Percentiles rank a stretch among this genome's conserved stretches.
Evolutionary conservation across 2,888 invertebrate genomes (phyloP).

Genomic region (Drosophila yooni): DNA sequence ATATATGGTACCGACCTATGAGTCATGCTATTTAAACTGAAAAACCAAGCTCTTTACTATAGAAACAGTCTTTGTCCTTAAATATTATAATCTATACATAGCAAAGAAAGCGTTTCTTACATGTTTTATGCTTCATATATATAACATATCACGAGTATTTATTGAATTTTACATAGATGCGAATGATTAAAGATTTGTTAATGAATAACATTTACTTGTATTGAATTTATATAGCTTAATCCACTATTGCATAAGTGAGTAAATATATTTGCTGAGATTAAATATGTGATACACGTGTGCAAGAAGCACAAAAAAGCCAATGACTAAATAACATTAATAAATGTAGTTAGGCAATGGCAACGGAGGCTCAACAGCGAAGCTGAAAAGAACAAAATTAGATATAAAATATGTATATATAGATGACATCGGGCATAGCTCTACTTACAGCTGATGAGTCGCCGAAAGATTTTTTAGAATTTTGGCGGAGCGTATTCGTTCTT

Average conservation of each 20-base stretch:
- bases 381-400: conserved; percentile 7
- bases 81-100: not conserved
- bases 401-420: not conserved
- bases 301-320: conserved; percentile 28
- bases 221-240: conserved; percentile 20
- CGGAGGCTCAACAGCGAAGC: conserved; percentile 37
- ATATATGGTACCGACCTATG: conserved; percentile 98
- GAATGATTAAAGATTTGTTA: conserved; percentile 51
- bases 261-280: conserved; percentile 29
- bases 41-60: conserved; percentile 34
- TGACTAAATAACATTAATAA: conserved; percentile 16
- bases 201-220: conserved; percentile 16
- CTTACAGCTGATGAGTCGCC: conserved; percentile 47
- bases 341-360: conserved; percentile 28
- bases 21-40: conserved; percentile 94
- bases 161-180: conserved; percentile 75
- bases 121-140: conserved; percentile 44
- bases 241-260: conserved; percentile 12
- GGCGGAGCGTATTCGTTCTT: conserved; percentile 85
- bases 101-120: conserved; percentile 27
- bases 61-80: not conserved
- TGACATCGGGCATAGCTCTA: not conserved
- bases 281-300: conserved; percentile 30
- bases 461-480: conserved; percentile 47
- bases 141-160: conserved; percentile 68